Evolutionary conservation across 2,888 invertebrate genomes (phyloP), one percentile per base, ranked within the genome.

Genomic region (Spodoptera exigua): DNA sequence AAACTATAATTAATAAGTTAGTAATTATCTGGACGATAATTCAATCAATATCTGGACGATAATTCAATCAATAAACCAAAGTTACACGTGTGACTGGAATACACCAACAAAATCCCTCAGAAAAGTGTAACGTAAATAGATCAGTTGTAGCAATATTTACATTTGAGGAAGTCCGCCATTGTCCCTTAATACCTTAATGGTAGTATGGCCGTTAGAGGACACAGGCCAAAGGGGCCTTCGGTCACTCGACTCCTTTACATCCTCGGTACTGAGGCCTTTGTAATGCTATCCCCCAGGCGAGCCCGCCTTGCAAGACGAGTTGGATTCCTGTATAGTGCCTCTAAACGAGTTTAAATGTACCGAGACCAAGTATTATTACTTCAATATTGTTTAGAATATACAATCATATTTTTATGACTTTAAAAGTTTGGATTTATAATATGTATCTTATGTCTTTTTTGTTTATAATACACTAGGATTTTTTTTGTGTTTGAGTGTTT

Each of bases 221-320:
- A 51, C 44, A 43, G 55, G 27, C 58, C 53, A 58, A 57, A 62
- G 68, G 52, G 53, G 61, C 47, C 47, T 13, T 35, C 59, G 76
- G 79, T 72, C 77, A 76, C 63, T 59, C 60, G 48, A 65, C 57
- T 73, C 76, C 71, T 68, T 69, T 71, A 66, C 69, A 67, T 68
- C 43, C 58, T 7, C 61, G 55, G 47, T 61, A 67, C 75, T 51
- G 52, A 68, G 53, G 69, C 71, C 78, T 81, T 81, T 76, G 73
- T 71, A 73, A 74, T 60, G 78, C 54, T 74, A 73, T 79, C 71
- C 71, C 73, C 51, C 39, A 59, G 56, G 75, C 55, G 45, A 71
- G 60, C 56, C 70, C 61, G 63, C 64, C 62, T 69, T 64, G 58
- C 51, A 74, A 74, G 75, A 76, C 70, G 56, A 68, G 68, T 73